These are phyloP conservation scores for Spinus pinus DNA, from an alignment of 2,797 vertebrate genomes.

Conservation along the genomic window DNA sequence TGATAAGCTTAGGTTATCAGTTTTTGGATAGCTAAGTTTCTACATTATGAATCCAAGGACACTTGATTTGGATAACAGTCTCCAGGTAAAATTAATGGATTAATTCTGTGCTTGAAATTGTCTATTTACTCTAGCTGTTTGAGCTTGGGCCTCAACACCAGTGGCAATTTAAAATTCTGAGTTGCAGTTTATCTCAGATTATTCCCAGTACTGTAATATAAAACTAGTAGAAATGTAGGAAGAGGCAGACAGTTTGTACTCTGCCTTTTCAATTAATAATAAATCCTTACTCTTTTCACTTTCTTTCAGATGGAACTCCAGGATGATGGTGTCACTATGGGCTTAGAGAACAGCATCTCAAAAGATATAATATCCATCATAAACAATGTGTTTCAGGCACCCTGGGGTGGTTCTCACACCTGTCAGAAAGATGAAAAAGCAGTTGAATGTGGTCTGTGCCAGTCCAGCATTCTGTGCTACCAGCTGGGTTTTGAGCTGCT, in stretches of 20 bases:
- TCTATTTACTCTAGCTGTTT: not conserved
- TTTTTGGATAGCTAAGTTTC: not conserved
- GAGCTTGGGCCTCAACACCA: not conserved
- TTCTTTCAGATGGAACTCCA: conserved; percentile 95
- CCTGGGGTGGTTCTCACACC: conserved; percentile 97
- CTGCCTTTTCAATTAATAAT: conserved; percentile 13
- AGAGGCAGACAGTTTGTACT: not conserved
- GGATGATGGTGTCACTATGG: conserved; percentile 94
- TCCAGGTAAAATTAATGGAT: not conserved
- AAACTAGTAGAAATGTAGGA: not conserved
- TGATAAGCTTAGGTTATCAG: not conserved
- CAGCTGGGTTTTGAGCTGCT: conserved; percentile 96
- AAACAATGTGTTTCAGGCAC: conserved; percentile 98
- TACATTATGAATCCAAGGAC: not conserved
- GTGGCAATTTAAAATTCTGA: not conserved
- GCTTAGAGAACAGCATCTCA: conserved; percentile 92
- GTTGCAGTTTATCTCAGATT: not conserved
- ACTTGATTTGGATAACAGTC: not conserved
- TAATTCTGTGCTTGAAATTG: not conserved
- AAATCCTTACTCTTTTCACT: conserved; percentile 28
- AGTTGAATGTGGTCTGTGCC: conserved; percentile 92
- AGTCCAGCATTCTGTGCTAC: conserved; percentile 98
- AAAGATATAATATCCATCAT: conserved; percentile 97
- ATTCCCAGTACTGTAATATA: not conserved
- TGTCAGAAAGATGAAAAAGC: conserved; percentile 97